Evolutionary conservation across 2,888 invertebrate species (phyloP), one percentile per base, ranked within the genome.

Genomic region (Rhopalosiphum nymphaeae): DNA sequence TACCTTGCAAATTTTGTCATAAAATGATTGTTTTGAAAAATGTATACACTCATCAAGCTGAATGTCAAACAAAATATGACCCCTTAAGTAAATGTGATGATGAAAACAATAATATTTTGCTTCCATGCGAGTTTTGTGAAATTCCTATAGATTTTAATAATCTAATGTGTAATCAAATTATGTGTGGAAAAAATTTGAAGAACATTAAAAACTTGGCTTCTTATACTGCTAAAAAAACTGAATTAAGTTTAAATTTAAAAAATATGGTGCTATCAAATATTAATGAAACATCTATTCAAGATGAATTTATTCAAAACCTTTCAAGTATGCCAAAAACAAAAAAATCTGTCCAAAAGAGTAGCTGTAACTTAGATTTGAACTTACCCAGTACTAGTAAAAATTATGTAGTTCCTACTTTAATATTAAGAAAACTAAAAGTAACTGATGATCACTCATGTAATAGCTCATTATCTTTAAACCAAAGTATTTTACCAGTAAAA

Each of bases 341-440:
- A 25, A 53, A 36, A 3, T 49, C n/a, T 46, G 49, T 49, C 13
- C 9, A n/a, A n/a, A n/a, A 49, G 0, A 49, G 25, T 88, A 88
- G n/a, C 7, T 36, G 36, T 67, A 90, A 25, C 13, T 36, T 89
- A 61, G 13, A 89, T 89, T 89, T 78, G 7, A 36, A 78, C 36
- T 36, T 42, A 3, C 78, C 21, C 36, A 78, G 78, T 46, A 86
- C 46, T 16, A 78, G 29, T 86, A 29, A 86, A 46, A 86, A 86
- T 29, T 86, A 7, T 49, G 7, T 7, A 29, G 86, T 49, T 46
- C 44, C 44, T 86, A 16, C 86, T 86, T 49, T 49, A 13, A 13
- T 86, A 29, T 86, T 86, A 46, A 86, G 86, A 49, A 49, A 46
- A 46, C 86, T 46, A 86, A 86, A 86, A 49, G 29, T 25, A 86